Evolutionary conservation across 2,797 vertebrate species (phyloP), one percentile per base, ranked within the genome.

Genomic region (Crax fasciolata): DNA sequence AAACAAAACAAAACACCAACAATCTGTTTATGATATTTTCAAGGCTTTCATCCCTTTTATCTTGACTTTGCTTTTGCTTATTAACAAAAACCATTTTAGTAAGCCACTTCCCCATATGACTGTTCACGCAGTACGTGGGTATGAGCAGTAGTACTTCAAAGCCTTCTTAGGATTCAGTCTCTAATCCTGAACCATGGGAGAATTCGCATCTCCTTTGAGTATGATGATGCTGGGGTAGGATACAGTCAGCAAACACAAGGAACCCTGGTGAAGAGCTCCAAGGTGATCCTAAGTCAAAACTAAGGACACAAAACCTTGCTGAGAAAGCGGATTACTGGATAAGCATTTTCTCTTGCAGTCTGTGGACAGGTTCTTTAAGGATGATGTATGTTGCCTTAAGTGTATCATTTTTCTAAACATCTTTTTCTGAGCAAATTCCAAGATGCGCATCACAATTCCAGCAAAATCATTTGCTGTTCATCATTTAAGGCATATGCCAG

Each of bases 51-150:
- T 87, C 66, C 88, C 51, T 61, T 85, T 79, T 92, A 81, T 88
- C 91, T 93, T 88, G 84, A 70, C 39, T 78, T 54, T 79, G 95
- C 70, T 96, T 97, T 96, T 58, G 49, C 71, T 96, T 97, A 95
- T 91, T 79, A 80, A 35, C 76, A 39, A 88, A 94, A 73, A 65
- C 41, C 49, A 86, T 66, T 96, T 95, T 35, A 73, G 35, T 66
- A 83, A 93, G 90, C 51, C 71, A 30, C 48, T 55, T 74, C 46
- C 58, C 13, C 27, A 12, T 10, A 15, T 20, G 6, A 57, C 20
- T 5, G 13, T 48, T 63, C 27, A 63, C 3, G 51, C 7, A 27
- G 5, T 2, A 32, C 0, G 7, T 23, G 20, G 13, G n/a, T 15
- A 63, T 5, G 16, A 13, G 9, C 24, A 76, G 24, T 12, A 38